Conservation (phyloP, 92 coral and sea anemone species). For the Zoanthus sansibaricus region DNA sequence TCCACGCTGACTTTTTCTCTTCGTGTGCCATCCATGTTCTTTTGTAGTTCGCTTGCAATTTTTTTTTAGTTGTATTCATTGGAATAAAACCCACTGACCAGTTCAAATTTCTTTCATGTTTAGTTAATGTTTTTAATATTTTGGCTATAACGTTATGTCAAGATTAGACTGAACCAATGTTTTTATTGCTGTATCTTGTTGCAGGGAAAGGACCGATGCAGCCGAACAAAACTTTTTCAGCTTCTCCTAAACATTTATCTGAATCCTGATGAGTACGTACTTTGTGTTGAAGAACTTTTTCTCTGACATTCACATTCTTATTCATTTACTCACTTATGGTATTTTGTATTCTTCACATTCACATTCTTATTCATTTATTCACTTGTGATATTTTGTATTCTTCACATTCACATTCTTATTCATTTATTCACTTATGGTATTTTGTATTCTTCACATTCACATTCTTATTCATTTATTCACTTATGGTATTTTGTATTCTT, state of each 20-base stretch:
- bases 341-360: background rate
- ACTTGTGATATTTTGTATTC: no score
- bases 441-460: background rate
- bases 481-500: no score
- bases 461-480: background rate
- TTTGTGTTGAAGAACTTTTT: background rate
- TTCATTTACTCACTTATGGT: no score
- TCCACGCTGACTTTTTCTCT: no score
- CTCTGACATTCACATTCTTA: background rate
- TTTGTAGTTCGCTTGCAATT: no score
- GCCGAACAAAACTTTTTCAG: conserved; percentile 82
- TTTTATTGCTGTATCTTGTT: background rate
- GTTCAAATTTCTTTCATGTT: no score
- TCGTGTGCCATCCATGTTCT: no score
- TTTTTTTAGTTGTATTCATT: no score
- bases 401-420: background rate
- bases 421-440: no score
- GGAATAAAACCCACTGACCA: background rate
- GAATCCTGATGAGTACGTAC: conserved; percentile 83
- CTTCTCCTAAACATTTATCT: conserved; percentile 84
- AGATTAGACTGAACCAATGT: background rate
- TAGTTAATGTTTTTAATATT: no score
- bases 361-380: background rate
- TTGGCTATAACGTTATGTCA: background rate
- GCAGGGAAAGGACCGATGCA: conserved; percentile 82